Evolutionary conservation across 2,113 vertebrate species (phyloP).

Genomic region (Accipiter cooperii): DNA sequence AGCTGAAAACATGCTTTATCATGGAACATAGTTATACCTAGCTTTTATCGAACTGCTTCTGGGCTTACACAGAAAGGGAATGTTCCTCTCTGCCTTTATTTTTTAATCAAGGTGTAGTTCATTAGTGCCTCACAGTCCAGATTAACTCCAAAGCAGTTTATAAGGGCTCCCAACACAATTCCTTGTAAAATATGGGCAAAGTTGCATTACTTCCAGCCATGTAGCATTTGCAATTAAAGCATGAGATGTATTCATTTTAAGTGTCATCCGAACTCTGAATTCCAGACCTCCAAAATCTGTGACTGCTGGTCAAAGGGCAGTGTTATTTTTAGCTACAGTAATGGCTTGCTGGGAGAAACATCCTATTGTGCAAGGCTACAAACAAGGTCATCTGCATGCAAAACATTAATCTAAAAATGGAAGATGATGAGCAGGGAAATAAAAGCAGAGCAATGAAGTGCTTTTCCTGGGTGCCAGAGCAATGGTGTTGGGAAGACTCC

Average conservation of each 20-base stretch:
- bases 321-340: not conserved
- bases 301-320: not conserved
- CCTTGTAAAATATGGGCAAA: not conserved
- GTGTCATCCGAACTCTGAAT: not conserved
- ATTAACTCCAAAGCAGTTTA: not conserved
- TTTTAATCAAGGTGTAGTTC: not conserved
- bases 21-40: not conserved
- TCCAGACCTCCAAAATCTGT: not conserved
- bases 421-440: not conserved
- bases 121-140: not conserved
- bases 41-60: not conserved
- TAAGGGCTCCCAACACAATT: not conserved
- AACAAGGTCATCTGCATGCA: not conserved
- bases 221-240: not conserved
- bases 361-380: not conserved
- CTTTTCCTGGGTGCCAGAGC: not conserved
- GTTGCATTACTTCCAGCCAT: not conserved
- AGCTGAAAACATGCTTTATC: not conserved
- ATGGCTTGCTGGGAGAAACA: not conserved
- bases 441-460: not conserved
- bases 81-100: not conserved
- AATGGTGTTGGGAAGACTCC: not conserved
- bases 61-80: not conserved
- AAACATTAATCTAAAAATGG: not conserved
- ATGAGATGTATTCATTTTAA: not conserved